These are phyloP conservation scores for Lepeophtheirus nordmannii DNA, from an alignment of 2,888 invertebrate genomes.

Conservation along the genomic window DNA sequence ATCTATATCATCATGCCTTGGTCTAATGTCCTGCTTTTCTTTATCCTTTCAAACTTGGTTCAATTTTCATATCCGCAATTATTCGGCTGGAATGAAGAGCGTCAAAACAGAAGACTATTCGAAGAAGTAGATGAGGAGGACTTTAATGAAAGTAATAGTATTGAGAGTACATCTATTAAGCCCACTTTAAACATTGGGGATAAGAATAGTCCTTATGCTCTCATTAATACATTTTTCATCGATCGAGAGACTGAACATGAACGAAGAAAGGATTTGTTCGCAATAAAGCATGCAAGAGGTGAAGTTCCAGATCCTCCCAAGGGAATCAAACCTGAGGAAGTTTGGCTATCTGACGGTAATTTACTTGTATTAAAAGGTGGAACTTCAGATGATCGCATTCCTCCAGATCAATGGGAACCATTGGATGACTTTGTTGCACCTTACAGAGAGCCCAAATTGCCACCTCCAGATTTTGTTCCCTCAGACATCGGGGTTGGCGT, in stretches of 20 bases:
- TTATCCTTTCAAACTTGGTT: neutral
- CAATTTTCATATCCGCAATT: neutral
- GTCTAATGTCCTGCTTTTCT: neutral
- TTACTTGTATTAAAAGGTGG: constrained; percentile 29
- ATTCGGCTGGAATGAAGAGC: neutral
- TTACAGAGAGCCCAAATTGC: constrained; percentile 25
- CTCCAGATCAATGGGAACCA: constrained; percentile 27
- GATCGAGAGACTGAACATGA: constrained; percentile 18
- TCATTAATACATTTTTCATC: constrained; percentile 14
- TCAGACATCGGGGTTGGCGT: constrained; percentile 47
- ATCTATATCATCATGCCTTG: neutral
- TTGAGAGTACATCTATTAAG: neutral
- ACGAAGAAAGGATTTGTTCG: neutral
- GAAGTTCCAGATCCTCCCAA: neutral
- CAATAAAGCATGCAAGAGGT: neutral
- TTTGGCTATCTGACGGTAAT: constrained; percentile 28
- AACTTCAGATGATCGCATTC: constrained; percentile 33
- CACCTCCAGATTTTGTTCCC: constrained; percentile 25
- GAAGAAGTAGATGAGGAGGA: neutral
- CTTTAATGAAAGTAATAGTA: neutral
- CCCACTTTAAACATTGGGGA: constrained; percentile 13
- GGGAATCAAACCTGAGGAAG: constrained; percentile 27
- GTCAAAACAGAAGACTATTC: neutral
- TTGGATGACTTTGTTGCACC: constrained; percentile 26
- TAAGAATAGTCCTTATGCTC: constrained; percentile 18